A percentile compares a stretch with the other conserved stretches of the same genome.
These are phyloP conservation scores for Mormyrops attenuatus DNA, from an alignment of 2,797 vertebrate genomes.

Conservation along the genomic window DNA sequence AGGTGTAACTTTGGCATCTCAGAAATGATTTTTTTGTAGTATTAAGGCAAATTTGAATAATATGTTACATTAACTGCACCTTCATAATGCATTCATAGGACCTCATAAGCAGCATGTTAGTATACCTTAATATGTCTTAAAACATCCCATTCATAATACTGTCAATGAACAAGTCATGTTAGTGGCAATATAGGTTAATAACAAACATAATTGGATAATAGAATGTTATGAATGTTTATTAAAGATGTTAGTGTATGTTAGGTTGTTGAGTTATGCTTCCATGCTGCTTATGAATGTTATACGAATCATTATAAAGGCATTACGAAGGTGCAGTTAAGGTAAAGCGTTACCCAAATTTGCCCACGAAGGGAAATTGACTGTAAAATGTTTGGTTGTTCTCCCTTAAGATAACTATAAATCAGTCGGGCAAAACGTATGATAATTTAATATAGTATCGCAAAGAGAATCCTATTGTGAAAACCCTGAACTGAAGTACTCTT, in stretches of 20 bases:
- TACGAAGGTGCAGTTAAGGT: background rate
- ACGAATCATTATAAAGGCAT: background rate
- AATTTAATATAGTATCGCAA: background rate
- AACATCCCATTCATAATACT: background rate
- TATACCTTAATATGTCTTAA: background rate
- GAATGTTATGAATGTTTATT: background rate
- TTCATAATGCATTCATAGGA: background rate
- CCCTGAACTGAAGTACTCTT: background rate
- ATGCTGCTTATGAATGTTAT: background rate
- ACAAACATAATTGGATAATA: background rate
- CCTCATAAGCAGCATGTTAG: background rate
- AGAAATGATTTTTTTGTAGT: background rate
- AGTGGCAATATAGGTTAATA: background rate
- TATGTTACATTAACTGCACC: background rate
- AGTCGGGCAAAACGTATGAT: background rate
- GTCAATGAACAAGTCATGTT: background rate
- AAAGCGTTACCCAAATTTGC: background rate
- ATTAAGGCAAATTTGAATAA: background rate
- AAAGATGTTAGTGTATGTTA: background rate
- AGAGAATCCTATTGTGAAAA: background rate
- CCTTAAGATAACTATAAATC: background rate
- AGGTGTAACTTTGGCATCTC: background rate
- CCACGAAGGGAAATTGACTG: background rate
- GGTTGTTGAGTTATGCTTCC: background rate
- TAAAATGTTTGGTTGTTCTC: background rate